phyloP scores from a whole-genome alignment of 2,888 invertebrate genomes.

The Abscondita cerata region DNA sequence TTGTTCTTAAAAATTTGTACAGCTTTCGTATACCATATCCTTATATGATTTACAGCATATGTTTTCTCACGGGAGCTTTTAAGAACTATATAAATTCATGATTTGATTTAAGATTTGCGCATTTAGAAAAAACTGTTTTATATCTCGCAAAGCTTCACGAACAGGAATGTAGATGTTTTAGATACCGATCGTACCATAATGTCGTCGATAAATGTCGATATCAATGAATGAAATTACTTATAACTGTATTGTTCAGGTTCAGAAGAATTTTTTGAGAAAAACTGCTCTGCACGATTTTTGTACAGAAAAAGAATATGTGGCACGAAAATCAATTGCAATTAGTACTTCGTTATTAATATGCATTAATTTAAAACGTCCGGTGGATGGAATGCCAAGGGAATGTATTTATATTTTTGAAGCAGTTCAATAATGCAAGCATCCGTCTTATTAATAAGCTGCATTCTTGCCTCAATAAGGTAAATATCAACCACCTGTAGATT shows the following conservation, averaged over 20 bases:
- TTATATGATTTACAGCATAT: constrained; percentile 28
- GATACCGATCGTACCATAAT: constrained; percentile 24
- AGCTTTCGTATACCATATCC: background rate
- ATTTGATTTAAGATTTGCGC: constrained; percentile 40
- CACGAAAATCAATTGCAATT: no score
- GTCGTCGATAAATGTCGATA: constrained; percentile 19
- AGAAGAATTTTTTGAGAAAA: background rate
- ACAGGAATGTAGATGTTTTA: constrained; percentile 25
- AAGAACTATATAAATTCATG: constrained; percentile 32
- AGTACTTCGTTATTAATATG: no score
- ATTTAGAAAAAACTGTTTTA: constrained; percentile 32
- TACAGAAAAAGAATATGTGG: background rate
- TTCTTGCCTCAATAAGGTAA: constrained; percentile 22
- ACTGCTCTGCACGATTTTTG: background rate
- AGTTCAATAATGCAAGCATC: constrained; percentile 10
- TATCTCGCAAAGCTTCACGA: constrained; percentile 16
- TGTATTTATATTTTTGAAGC: background rate
- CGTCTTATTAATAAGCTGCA: constrained; percentile 16
- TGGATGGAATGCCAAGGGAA: background rate
- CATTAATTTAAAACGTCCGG: no score
- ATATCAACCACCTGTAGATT: constrained; percentile 18
- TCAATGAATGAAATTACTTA: constrained; percentile 12
- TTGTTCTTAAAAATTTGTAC: no score
- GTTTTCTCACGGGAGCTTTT: constrained; percentile 38
- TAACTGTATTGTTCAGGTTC: constrained; percentile 11